Base-by-base conservation (phyloP, 1,140 invertebrate species). In the Sesamia nonagrioides region DNA sequence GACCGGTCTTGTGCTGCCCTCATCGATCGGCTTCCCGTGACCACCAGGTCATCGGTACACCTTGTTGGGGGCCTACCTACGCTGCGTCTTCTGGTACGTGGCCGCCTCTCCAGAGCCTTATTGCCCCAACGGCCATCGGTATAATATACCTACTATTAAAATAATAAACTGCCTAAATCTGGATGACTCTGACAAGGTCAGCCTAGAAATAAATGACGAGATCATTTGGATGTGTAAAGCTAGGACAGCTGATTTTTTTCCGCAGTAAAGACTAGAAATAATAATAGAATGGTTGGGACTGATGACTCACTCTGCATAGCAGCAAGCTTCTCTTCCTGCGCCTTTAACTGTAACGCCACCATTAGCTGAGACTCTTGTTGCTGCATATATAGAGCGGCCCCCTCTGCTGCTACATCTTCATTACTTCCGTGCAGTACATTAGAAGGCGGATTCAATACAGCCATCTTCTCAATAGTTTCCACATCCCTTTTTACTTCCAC, bases 341-440 rank as follows among this genome's bases (percentile, higher is more conserved):
- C 94, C 83, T 95, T 95, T 27, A 95, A 82, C 76, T 95, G 95
- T 66, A 95, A 69, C 13, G 95, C 95, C 37, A 95, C 88, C 93
- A 95, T 92, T 56, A 95, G 76, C 69, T 95, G 94, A 1, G 95
- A 92, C 75, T 95, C 94, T 68, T 95, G 94, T 81, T 95, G 94
- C 56, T 95, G 93, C 66, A 95, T 85, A 79, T 90, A 95, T 18
- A 95, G 77, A 6, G 94, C 86, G 37, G 94, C 91, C n/a, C 95
- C 90, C 81, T 95, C 88, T 75, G 90, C 80, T 15, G 92, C 89
- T 21, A 95, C 82, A 74, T 94, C 90, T 79, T 94, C 89, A 80
- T 88, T 88, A 68, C 72, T 85, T 8, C 60, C 75, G 9, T 83
- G 79, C 1, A 83, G 18, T 6, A 83, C 18, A 21, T 7, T 81